Conservation (phyloP, 2,113 vertebrate genomes). For the Galemys pyrenaicus region DNA sequence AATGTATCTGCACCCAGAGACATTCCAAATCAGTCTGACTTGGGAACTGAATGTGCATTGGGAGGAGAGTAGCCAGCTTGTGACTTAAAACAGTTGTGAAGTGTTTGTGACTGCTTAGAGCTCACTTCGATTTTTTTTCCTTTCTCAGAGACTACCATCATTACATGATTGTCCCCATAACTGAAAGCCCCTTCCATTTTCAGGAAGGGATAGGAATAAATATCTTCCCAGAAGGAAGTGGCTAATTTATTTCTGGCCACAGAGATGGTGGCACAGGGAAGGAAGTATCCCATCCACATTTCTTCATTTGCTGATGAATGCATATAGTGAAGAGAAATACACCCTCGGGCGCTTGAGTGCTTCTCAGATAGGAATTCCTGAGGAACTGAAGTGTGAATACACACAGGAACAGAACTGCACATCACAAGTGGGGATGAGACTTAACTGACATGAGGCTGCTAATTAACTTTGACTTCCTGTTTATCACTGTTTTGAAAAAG, state of each 20-base stretch:
- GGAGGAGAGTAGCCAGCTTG: background rate
- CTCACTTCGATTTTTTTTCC: background rate
- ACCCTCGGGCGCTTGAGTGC: background rate
- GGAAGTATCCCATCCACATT: conserved; percentile 20
- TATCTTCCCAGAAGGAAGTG: conserved; percentile 61
- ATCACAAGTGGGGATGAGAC: background rate
- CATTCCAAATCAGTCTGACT: background rate
- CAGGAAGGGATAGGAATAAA: conserved; percentile 50
- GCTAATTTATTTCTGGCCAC: conserved; percentile 45
- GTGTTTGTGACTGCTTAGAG: background rate
- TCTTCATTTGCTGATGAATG: conserved; percentile 54
- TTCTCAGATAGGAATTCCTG: conserved; percentile 36
- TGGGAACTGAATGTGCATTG: background rate
- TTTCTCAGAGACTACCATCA: background rate
- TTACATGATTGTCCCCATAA: background rate
- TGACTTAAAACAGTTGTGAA: background rate
- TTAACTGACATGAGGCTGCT: background rate
- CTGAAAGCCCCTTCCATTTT: background rate
- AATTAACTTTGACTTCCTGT: background rate
- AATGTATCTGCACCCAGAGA: background rate
- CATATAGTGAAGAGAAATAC: background rate
- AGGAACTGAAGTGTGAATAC: background rate
- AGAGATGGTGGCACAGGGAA: conserved; percentile 48
- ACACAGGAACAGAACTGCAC: background rate
- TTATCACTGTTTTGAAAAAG: background rate